Conservation (phyloP, 2,797 vertebrate genomes). For the Danio choprae region DNA sequence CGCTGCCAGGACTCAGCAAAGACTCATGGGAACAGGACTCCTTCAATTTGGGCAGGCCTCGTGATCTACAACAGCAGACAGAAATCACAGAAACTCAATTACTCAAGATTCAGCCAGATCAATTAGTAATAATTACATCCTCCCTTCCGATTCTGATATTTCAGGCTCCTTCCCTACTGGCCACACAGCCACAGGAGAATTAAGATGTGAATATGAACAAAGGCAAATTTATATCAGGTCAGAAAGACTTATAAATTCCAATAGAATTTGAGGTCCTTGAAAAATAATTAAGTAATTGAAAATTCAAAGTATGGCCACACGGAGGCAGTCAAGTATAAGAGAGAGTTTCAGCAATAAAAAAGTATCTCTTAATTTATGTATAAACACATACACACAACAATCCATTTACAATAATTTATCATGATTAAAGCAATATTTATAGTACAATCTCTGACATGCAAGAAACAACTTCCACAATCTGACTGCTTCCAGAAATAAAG, state of each 20-base stretch:
- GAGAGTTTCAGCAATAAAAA: not conserved
- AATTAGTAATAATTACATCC: slow-evolving; percentile 13
- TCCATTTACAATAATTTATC: not conserved
- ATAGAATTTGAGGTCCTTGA: not conserved
- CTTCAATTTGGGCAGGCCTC: slow-evolving; percentile 89
- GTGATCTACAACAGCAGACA: slow-evolving; percentile 75
- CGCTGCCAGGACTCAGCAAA: slow-evolving; percentile 87
- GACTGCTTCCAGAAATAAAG: slow-evolving; percentile 13
- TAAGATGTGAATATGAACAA: not conserved
- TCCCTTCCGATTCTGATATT: slow-evolving; percentile 3
- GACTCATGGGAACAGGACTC: slow-evolving; percentile 93
- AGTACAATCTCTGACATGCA: not conserved
- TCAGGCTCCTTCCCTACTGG: slow-evolving; percentile 1
- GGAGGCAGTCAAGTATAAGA: slow-evolving; percentile 20
- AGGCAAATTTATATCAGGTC: not conserved
- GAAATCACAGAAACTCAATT: slow-evolving; percentile 20
- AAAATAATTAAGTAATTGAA: not conserved
- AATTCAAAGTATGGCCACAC: not conserved
- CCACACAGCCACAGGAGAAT: not conserved
- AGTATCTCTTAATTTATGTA: too few species aligned
- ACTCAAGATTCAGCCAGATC: slow-evolving; percentile 1
- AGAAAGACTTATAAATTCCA: not conserved
- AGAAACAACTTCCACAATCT: not conserved
- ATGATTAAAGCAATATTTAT: not conserved
- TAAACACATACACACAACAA: not conserved